Evolutionary conservation across 2,797 vertebrate genomes (phyloP).

Genomic region (Anguilla marmorata): DNA sequence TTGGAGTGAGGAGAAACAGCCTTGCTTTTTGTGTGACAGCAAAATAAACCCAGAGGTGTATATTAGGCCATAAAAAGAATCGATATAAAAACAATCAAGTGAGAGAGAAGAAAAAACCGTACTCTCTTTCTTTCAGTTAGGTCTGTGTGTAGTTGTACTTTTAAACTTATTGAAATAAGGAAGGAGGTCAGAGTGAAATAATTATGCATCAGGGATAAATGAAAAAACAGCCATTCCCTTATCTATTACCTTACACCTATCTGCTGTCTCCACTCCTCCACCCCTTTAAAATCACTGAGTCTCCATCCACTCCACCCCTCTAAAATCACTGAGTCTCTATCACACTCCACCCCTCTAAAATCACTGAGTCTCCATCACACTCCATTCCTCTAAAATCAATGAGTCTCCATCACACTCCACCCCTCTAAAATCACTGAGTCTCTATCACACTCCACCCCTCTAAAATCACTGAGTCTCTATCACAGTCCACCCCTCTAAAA

Average conservation of each 20-base stretch:
- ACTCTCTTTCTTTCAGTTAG: background rate
- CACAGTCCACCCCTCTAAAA: too few species aligned
- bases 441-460: background rate
- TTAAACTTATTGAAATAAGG: background rate
- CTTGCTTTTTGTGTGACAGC: slow-evolving; percentile 57
- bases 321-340: background rate
- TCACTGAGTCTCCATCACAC: background rate
- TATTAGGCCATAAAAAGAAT: slow-evolving; percentile 52
- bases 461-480: too few species aligned
- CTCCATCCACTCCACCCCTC: too few species aligned
- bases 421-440: background rate
- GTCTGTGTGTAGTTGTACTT: background rate
- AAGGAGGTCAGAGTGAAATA: background rate
- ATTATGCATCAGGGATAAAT: background rate
- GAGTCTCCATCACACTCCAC: background rate
- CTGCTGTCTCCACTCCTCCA: background rate
- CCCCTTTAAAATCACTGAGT: background rate
- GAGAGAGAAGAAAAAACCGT: slow-evolving; percentile 36
- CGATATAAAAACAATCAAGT: slow-evolving; percentile 59
- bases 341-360: background rate
- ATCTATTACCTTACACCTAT: background rate
- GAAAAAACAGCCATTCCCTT: background rate
- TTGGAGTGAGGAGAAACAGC: slow-evolving; percentile 61
- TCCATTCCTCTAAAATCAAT: background rate
- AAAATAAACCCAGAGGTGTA: slow-evolving; percentile 59